phyloP scores from a whole-genome alignment of 2,888 invertebrate species.

The Norana najaformis region DNA sequence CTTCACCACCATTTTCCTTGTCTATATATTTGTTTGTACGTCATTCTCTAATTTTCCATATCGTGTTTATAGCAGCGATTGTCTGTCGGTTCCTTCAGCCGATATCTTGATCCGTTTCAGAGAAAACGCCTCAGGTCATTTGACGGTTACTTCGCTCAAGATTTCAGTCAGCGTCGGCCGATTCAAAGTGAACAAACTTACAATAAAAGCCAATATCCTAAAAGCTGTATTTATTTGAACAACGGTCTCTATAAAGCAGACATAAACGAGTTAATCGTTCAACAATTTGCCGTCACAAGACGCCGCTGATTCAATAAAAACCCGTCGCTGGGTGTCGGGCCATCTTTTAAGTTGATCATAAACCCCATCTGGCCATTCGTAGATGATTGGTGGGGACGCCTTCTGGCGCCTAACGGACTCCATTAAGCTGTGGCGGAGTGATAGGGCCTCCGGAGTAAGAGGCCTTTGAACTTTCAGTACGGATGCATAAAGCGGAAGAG shows the following conservation, averaged over 20 bases:
- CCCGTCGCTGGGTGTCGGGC: not conserved
- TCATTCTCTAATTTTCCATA: not conserved
- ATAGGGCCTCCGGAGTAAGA: not conserved
- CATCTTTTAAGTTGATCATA: conserved; percentile 13
- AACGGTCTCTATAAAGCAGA: not conserved
- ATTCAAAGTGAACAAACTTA: not conserved
- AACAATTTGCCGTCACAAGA: not conserved
- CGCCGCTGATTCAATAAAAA: conserved; percentile 6
- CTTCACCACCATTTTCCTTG: no score
- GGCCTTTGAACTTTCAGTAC: not conserved
- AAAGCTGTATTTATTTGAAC: conserved; percentile 13
- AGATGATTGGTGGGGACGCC: not conserved
- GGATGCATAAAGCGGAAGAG: not conserved
- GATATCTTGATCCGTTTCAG: not conserved
- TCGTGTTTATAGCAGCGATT: not conserved
- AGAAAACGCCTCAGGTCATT: not conserved
- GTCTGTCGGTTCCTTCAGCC: no score
- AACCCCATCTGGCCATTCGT: not conserved
- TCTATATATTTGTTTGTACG: no score
- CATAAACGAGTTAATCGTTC: not conserved
- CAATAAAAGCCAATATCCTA: not conserved
- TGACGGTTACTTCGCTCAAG: not conserved
- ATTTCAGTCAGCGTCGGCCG: not conserved
- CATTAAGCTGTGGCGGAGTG: not conserved
- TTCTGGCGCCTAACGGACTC: not conserved